Percentiles rank a stretch among this genome's conserved stretches.
phyloP scores from a whole-genome alignment of 2,113 vertebrate genomes.

The Corythornis cristatus region DNA sequence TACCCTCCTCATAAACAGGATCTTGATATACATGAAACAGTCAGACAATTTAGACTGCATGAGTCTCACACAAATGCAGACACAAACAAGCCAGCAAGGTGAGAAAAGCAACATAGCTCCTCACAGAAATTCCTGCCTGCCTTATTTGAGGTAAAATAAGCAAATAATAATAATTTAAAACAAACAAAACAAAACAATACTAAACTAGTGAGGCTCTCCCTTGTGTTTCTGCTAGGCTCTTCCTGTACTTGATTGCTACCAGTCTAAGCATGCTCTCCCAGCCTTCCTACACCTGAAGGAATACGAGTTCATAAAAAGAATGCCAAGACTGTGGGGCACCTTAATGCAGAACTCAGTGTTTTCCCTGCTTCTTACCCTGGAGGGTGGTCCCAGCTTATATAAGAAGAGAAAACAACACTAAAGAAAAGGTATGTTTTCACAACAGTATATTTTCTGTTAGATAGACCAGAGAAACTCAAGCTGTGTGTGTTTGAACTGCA shows the following conservation, averaged over 20 bases:
- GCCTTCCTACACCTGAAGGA: background rate
- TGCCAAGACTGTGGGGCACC: background rate
- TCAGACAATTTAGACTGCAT: conserved; percentile 40
- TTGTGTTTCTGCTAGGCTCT: background rate
- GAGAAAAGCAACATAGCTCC: background rate
- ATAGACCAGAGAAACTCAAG: background rate
- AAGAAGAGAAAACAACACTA: background rate
- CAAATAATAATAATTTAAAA: background rate
- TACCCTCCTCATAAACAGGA: conserved; percentile 67
- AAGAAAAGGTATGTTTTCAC: background rate
- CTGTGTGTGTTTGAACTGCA: background rate
- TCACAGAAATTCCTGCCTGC: conserved; percentile 1
- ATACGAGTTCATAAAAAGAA: background rate
- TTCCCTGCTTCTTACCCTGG: background rate
- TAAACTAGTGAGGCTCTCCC: background rate
- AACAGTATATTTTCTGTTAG: background rate
- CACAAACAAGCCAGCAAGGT: background rate
- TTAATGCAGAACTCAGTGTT: background rate
- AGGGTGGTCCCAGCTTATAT: background rate
- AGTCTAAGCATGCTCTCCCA: conserved; percentile 25
- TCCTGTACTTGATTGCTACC: background rate
- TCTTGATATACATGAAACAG: conserved; percentile 45
- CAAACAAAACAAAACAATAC: background rate
- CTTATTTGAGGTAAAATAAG: background rate
- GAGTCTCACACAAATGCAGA: conserved; percentile 23